Base-by-base conservation (phyloP, 2,113 vertebrate species). In the Vulpes ferrilata region DNA sequence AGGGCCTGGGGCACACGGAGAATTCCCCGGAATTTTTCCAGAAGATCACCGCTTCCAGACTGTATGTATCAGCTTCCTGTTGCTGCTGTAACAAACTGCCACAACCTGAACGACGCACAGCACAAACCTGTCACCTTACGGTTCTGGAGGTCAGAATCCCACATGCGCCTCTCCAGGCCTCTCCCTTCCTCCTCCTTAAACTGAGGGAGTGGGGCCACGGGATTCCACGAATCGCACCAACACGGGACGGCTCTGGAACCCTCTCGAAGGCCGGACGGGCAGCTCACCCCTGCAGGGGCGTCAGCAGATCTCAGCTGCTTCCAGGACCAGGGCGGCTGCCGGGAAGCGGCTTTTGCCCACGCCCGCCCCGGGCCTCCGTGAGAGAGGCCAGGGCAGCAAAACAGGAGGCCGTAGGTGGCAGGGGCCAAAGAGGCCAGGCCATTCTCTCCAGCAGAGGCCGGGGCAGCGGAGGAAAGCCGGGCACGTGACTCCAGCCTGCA, bases 331-430 rank as follows among this genome's bases (percentile, higher is more conserved):
- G 38, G 78, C 38, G 8, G 59, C 22, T 22, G 73, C 65, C 27
- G 0, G 55, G 82, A 93, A 93, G 86, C 4, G 11, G 79, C n/a
- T 57, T 59, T 6, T 27, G 38, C 53, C 76, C 53, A 51, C 65
- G 2, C 59, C 88, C 0, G 0, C 43, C 17, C 82, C 32, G 7
- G 7, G 90, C 20, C 83, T 51, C 93, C 38, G 19, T 0, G 8
- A n/a, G 6, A 8, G 17, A 51, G 83, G 71, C 85, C 35, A n/a
- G 57, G 0, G 3, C 25, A 51, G 80, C 81, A 6, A 23, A 57
- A 76, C 86, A 38, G 88, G 60, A 94, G 97, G 74, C 71, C 0
- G 25, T 65, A 81, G 92, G 92, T 91, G 93, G 81, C 95, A n/a
- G 27, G 17, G 93, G 43, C 73, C 93, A 74, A 19, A 55, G 48